A percentile compares a stretch with the other conserved stretches of the same genome.
Conservation (phyloP, 2,113 vertebrate genomes). For the Amblyopsis rosae region DNA sequence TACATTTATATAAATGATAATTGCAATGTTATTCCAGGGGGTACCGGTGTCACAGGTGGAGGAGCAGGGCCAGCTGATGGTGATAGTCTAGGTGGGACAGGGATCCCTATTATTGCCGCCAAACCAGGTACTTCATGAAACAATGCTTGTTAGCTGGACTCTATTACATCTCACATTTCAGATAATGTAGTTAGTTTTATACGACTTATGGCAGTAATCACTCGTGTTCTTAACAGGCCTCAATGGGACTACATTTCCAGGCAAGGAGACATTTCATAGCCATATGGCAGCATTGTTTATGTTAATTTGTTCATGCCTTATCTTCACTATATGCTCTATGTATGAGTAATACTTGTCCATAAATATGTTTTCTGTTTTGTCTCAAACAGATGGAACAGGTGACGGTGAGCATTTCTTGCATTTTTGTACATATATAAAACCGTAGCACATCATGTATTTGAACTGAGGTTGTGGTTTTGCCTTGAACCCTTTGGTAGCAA, state of each 20-base stretch:
- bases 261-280: conserved; percentile 42
- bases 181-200: not conserved
- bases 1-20: too few species aligned
- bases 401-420: conserved; percentile 32
- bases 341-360: not conserved
- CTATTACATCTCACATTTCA: not conserved
- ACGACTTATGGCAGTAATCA: not conserved
- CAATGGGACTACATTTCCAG: conserved; percentile 61
- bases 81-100: conserved; percentile 62
- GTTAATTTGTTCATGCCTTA: not conserved
- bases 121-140: conserved; percentile 64
- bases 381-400: conserved; percentile 40
- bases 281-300: not conserved
- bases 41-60: conserved; percentile 52
- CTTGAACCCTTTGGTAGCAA: conserved; percentile 5
- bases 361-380: conserved; percentile 21
- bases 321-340: not conserved
- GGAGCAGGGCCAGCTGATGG: conserved; percentile 55
- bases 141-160: not conserved
- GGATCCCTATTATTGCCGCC: conserved; percentile 70
- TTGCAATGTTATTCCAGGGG: conserved; percentile 47
- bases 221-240: conserved; percentile 44
- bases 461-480: not conserved
- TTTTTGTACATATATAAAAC: not conserved
- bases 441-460: not conserved